Base-by-base conservation (phyloP, 2,888 invertebrate species). In the Dexiosoma caninum region DNA sequence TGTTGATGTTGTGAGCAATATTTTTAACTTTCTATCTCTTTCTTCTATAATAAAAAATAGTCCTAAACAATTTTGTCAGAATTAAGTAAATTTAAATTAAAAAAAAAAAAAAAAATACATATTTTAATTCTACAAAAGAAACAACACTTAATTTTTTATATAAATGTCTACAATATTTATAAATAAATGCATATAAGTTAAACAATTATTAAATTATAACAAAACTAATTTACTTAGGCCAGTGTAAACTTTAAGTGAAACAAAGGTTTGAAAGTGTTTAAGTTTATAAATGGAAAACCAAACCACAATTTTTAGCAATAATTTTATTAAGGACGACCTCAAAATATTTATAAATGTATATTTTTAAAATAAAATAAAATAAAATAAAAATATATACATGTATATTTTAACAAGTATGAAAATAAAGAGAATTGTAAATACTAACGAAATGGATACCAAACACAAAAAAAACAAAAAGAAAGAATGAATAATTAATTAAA, bases 241-340 rank as follows among this genome's bases (percentile, higher is more conserved):
- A 66, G 49, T 30, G 27, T 69, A 21, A 60, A 30, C 35, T 55
- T 32, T 72, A 72, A 72, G 67, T 46, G 72, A 78, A 80, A 80
- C 75, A 71, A 80, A 76, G 75, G 80, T 80, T 80, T 80, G 80
- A 66, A 70, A 78, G 44, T 32, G 21, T 75, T 76, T 71, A 46
- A 60, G 57, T 80, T 75, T 27, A 42, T 55, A 49, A 57, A 9
- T 23, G 19, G 42, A 59, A 79, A 64, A 82, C 81, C 57, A 82
- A 84, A 82, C 74, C 79, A 83, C 74, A 85, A 84, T 82, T 77
- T 69, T 87, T 89, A 89, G 89, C 89, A 89, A 89, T 89, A 89
- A 89, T 88, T 89, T 88, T 88, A 86, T 72, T 89, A 88, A 88
- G n/a, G n/a, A n/a, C 88, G 89, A 89, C 89, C 89, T 89, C 89